A percentile compares a stretch with the other conserved stretches of the same genome.
Evolutionary conservation across 1,140 invertebrate genomes (phyloP).

Genomic region (Plutomurus gul): DNA sequence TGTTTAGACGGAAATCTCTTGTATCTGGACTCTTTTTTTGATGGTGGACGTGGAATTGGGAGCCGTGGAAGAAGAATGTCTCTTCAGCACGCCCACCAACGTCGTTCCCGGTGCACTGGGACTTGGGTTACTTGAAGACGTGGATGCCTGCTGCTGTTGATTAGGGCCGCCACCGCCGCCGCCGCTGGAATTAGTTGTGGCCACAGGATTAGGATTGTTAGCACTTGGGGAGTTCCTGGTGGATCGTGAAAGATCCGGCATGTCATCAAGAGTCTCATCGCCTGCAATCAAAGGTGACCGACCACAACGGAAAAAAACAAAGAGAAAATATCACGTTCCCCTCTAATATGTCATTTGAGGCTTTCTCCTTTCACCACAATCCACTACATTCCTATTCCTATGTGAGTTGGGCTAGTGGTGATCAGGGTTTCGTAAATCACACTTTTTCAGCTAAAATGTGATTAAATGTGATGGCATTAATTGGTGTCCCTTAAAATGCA

Average conservation of each 20-base stretch:
- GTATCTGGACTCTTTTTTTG: conserved; percentile 84
- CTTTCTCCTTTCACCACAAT: no score
- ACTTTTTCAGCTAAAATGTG: no score
- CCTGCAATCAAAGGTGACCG: neutral
- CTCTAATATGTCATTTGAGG: no score
- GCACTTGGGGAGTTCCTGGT: neutral
- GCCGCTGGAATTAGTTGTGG: conserved; percentile 1
- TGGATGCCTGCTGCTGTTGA: neutral
- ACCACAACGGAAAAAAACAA: neutral
- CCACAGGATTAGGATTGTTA: neutral
- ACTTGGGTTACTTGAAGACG: conserved; percentile 40
- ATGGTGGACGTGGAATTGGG: conserved; percentile 58
- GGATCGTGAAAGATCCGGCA: conserved; percentile 10
- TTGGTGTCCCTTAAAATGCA: no score
- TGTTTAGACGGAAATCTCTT: conserved; percentile 78
- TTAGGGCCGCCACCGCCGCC: neutral
- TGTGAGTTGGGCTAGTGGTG: neutral
- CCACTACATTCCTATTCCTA: neutral
- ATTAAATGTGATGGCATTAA: no score
- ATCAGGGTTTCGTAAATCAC: no score
- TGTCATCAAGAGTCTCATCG: neutral
- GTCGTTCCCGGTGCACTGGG: conserved; percentile 47
- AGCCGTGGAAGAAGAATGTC: conserved; percentile 39
- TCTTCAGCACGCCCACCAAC: conserved; percentile 50
- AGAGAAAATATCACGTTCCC: no score